Evolutionary conservation across 2,888 invertebrate genomes (phyloP).

Genomic region (Sericinus montela): DNA sequence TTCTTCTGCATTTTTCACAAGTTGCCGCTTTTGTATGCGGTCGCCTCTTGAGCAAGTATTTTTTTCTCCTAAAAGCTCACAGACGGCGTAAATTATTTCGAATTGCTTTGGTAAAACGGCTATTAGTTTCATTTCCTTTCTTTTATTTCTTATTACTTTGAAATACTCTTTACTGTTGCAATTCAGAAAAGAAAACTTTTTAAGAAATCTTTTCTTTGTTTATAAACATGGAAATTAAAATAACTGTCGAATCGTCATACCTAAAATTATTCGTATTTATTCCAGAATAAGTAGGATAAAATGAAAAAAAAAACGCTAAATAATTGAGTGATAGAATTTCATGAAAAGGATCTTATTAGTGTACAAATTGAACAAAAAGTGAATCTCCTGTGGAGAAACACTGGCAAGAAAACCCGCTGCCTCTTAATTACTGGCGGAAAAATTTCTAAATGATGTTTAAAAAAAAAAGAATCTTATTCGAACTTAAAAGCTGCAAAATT

Average conservation of each 20-base stretch:
- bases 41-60: slow-evolving; percentile 17
- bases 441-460: slow-evolving; percentile 2
- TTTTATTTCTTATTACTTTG: not conserved
- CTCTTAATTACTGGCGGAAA: slow-evolving; percentile 8
- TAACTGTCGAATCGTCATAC: too few relatives aligned
- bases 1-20: slow-evolving; percentile 19
- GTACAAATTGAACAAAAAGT: not conserved
- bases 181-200: not conserved
- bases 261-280: too few relatives aligned
- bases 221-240: too few relatives aligned
- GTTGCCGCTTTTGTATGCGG: slow-evolving; percentile 20
- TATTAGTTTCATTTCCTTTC: slow-evolving; percentile 20
- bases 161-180: not conserved
- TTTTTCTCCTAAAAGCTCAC: slow-evolving; percentile 18
- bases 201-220: too few relatives aligned
- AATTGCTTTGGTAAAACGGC: slow-evolving; percentile 19
- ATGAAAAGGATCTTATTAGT: slow-evolving; percentile 1
- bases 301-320: not conserved
- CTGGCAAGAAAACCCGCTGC: not conserved
- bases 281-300: not conserved
- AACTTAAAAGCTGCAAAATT: slow-evolving; percentile 15
- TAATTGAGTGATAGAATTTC: not conserved
- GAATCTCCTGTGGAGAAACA: not conserved
- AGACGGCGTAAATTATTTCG: slow-evolving; percentile 16
- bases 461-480: slow-evolving; percentile 7